These are phyloP conservation scores for Chelonoidis abingdonii DNA, from an alignment of 2,113 vertebrate genomes.

Conservation along the genomic window DNA sequence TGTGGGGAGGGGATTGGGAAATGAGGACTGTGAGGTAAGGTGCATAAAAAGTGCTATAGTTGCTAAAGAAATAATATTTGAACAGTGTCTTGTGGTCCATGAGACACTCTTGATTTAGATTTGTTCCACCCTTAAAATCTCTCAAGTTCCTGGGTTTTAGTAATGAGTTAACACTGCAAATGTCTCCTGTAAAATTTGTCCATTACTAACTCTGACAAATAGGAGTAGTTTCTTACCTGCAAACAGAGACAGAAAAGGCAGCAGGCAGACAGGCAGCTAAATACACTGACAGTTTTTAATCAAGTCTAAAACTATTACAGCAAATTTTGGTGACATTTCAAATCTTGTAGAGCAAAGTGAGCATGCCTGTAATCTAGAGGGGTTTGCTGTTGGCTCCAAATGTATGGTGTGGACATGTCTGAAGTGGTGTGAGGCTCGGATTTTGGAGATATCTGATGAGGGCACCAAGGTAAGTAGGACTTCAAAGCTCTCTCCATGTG, in stretches of 20 bases:
- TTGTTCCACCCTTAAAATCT: background rate
- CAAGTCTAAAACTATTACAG: background rate
- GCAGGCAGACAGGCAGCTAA: background rate
- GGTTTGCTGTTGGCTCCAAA: constrained; percentile 77
- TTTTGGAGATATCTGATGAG: constrained; percentile 80
- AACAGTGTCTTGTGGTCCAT: background rate
- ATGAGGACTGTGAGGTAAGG: background rate
- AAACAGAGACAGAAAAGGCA: background rate
- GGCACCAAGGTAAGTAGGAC: constrained; percentile 76
- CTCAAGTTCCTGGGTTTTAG: background rate
- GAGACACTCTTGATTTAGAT: background rate
- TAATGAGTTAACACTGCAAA: background rate
- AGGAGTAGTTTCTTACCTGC: background rate
- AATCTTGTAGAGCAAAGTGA: constrained; percentile 53
- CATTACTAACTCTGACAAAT: background rate
- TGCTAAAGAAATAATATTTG: background rate
- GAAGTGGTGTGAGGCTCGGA: constrained; percentile 80
- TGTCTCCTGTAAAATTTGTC: background rate
- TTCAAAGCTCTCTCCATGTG: background rate
- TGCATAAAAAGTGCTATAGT: background rate
- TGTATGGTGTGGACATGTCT: constrained; percentile 81
- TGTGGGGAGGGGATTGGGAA: background rate
- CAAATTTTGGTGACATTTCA: background rate
- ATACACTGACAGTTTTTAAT: fast-evolving
- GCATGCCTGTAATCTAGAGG: constrained; percentile 62